Evolutionary conservation across 1,140 invertebrate species (phyloP), one percentile per base, ranked within the genome.

Genomic region (Steinernema feltiae): DNA sequence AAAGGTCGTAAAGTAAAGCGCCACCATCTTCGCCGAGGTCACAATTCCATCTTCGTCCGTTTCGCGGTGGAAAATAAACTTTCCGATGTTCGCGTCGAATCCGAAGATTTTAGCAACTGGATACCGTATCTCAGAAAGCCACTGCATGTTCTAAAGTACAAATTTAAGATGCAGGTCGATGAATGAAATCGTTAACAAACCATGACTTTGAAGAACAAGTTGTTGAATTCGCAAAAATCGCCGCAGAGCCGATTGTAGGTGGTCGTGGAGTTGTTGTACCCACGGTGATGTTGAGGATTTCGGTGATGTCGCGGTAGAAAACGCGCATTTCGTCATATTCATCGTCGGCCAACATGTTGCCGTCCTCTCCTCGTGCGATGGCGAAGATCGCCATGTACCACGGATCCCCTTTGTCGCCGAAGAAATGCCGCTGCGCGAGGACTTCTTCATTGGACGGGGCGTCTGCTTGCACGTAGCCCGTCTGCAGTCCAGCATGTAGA

Each of bases 301-400:
- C 53, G 53, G 53, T 63, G 24, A 17, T 46, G 41, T 63, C 53
- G 12, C 53, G 12, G 53, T 63, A 63, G 53, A 63, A 63, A 3
- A 63, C 24, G 12, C 53, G 12, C 53, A 63, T 12, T 27, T 63
- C 53, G 53, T 63, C 53, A 21, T 63, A 63, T 27, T 63, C 53
- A 7, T 63, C 53, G 2, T 63, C 53, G 24, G 53, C 53, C 2
- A 63, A 15, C 53, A 63, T 63, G 53, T 63, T 63, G 2, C 53
- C 53, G 53, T 63, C 53, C 7, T 27, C 53, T 15, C 24, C 41
- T 7, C 41, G 41, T 63, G 53, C 12, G 7, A 12, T 63, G 53
- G 53, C 53, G 53, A 63, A 63, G 3, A 63, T 21, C 7, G 53
- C 53, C 53, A 63, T 63, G 53, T 63, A 63, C 53, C 53, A 63